phyloP scores from a whole-genome alignment of 2,797 vertebrate species.

The Tinamus major region DNA sequence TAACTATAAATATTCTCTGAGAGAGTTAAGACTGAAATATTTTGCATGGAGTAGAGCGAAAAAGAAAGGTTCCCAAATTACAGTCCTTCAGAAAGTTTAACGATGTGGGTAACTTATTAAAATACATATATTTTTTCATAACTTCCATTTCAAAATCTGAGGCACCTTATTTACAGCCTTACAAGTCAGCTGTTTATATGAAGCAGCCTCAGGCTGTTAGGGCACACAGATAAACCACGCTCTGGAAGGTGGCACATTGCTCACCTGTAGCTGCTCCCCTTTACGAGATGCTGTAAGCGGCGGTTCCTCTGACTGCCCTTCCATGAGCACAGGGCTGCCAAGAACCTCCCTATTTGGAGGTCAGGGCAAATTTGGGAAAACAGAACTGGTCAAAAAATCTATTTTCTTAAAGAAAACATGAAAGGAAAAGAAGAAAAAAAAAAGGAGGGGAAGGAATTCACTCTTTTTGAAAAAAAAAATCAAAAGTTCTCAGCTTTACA shows the following conservation, averaged over 20 bases:
- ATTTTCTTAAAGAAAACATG: not conserved
- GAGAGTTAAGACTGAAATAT: not conserved
- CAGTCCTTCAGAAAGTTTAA: not conserved
- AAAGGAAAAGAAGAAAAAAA: not conserved
- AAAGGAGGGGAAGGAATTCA: not conserved
- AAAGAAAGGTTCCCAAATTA: not conserved
- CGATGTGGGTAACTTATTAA: not conserved
- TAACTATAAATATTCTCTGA: not conserved
- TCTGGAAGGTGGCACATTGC: fast-evolving
- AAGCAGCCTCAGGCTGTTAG: not conserved
- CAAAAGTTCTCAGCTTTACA: not conserved
- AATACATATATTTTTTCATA: not conserved
- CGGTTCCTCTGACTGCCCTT: not conserved
- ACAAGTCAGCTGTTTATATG: not conserved
- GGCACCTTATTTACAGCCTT: not conserved
- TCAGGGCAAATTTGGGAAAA: not conserved
- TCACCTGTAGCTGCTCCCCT: not conserved
- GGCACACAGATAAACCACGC: not conserved
- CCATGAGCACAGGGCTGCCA: not conserved
- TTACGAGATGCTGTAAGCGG: not conserved
- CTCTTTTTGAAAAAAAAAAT: not conserved
- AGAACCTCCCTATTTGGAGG: not conserved
- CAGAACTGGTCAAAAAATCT: not conserved
- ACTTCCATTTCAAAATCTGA: not conserved
- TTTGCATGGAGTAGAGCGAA: not conserved